These are phyloP conservation scores for Sinhomidia bicolor DNA, from an alignment of 2,888 invertebrate species.

Conservation along the genomic window DNA sequence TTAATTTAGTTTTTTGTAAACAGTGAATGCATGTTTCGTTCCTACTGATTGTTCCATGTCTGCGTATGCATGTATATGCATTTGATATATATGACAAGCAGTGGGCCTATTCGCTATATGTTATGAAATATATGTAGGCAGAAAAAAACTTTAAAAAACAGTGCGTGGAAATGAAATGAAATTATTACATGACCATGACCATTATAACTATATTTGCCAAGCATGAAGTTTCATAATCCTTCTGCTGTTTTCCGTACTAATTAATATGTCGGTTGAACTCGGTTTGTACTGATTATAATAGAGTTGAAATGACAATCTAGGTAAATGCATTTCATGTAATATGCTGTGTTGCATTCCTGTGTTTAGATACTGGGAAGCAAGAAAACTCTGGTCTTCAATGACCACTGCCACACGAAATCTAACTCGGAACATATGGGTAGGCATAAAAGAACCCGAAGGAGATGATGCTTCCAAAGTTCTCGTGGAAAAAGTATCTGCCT, in stretches of 20 bases:
- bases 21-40: background rate
- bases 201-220: background rate
- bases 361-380: slow-evolving; percentile 77
- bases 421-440: slow-evolving; percentile 75
- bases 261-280: too few relatives aligned
- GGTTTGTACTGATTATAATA: too few relatives aligned
- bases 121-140: too few relatives aligned
- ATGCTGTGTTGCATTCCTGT: too few relatives aligned
- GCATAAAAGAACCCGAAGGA: slow-evolving; percentile 67
- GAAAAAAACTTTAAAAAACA: too few relatives aligned
- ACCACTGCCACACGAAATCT: slow-evolving; percentile 74
- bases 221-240: background rate
- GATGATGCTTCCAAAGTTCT: slow-evolving; percentile 61
- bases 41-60: background rate
- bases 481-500: slow-evolving; percentile 75
- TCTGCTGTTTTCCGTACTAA: background rate
- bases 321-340: too few relatives aligned
- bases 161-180: background rate
- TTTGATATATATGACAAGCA: too few relatives aligned
- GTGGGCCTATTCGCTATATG: too few relatives aligned
- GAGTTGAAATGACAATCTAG: too few relatives aligned
- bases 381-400: slow-evolving; percentile 75
- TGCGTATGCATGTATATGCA: background rate
- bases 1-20: slow-evolving; percentile 3
- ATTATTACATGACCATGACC: background rate